Base-by-base conservation (phyloP, 2,113 vertebrate species). In the Calyptomena viridis region DNA sequence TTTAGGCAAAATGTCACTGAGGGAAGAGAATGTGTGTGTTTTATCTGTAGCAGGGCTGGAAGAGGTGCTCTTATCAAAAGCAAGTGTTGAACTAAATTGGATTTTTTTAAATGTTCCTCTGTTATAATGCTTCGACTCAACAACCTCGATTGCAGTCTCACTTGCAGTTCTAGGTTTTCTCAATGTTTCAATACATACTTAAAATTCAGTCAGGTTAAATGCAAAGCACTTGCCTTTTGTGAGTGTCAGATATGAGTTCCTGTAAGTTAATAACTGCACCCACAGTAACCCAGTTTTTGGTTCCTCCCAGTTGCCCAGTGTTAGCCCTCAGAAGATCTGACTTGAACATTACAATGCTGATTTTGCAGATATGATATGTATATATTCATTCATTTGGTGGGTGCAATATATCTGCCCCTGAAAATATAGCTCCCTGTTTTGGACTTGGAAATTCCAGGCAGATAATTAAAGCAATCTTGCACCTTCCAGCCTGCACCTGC, bases 401-500 rank as follows among this genome's bases (percentile, higher is more conserved):
- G 16, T 20, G 46, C 1, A 1, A 78, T 78, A 14, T 50, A 58
- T 71, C 79, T 89, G 49, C 56, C 53, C 31, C 73, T 55, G 69
- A 78, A 97, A 91, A 94, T 68, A 68, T 4, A 84, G 37, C 73
- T 92, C 66, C 56, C 10, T 1, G 5, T 72, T 95, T 93, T 2
- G 1, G 69, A 91, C 78, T 81, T 6, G 8, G 87, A 80, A 87
- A 88, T 91, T 74, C 71, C 55, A 84, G 92, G 81, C 87, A 93
- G 39, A 85, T 86, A 94, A 91, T 87, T 87, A 89, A 90, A 96
- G 52, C 50, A 84, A 81, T 79, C 50, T 59, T 33, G 12, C 85
- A 86, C 64, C 19, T 91, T 91, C 75, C 67, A 84, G 40, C 40
- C 82, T 11, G 24, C 93, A 94, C 78, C 95, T 97, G 96, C 92